Evolutionary conservation across 2,888 invertebrate species (phyloP), one percentile per base, ranked within the genome.

Genomic region (Hymenopus coronatus): DNA sequence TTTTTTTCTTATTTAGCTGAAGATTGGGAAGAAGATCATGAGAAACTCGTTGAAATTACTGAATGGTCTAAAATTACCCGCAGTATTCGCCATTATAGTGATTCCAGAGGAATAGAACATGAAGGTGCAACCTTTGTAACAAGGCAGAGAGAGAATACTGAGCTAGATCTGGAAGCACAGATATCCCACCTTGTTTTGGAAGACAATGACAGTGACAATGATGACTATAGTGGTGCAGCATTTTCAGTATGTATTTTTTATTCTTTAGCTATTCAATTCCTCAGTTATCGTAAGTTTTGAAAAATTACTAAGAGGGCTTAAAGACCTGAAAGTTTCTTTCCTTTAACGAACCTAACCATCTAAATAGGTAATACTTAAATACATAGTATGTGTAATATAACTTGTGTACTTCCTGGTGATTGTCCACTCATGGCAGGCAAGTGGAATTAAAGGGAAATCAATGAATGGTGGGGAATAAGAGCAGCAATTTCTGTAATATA

Each of bases 1-100:
- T 40, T 14, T n/a, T 70, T 25, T 70, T 70, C 25, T 6, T 70
- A 6, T 20, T 70, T 70, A 70, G 54, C 91, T 90, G 96, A 95
- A 27, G 96, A 96, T 92, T 96, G 96, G 96, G 96, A 96, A 92
- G 94, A 95, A 91, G 95, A 95, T 91, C 96, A 96, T 92, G 96
- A 96, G 92, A 95, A 96, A 92, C 94, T 96, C 91, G 95, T 96
- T 9, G 95, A 94, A 91, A 93, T 95, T 89, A 94, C 95, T n/a
- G 95, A 95, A 91, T 94, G 93, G 88, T 93, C 92, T 20, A 88
- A 90, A 9, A 88, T 88, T 30, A 87, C 33, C 28, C 87, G 89
- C 54, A 90, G 87, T 81, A 88, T 90, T 70, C 90, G 87, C 82
- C 88, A 89, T 84, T 82, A 87, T 87, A 82, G 15, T 40, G 84